phyloP scores from a whole-genome alignment of 2,113 vertebrate species.

The Scopus umbretta region DNA sequence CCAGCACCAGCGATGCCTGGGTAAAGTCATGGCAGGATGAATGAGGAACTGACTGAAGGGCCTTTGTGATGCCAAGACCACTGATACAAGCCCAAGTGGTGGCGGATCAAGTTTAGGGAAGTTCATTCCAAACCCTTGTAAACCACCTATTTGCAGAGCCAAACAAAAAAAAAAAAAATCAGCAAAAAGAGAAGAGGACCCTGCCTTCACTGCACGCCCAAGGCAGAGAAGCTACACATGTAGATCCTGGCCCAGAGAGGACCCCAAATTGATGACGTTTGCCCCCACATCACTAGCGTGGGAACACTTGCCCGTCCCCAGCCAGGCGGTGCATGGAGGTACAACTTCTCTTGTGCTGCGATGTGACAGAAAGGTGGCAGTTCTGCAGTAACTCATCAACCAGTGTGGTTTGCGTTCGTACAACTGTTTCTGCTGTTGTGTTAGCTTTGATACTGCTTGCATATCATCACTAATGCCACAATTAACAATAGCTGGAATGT shows the following conservation, averaged over 20 bases:
- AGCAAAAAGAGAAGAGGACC: background rate
- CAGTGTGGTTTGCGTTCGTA: background rate
- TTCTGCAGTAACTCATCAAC: background rate
- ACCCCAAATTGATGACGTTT: background rate
- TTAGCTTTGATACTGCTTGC: background rate
- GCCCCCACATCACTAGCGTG: background rate
- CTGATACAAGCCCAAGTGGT: background rate
- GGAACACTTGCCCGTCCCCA: background rate
- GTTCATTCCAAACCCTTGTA: background rate
- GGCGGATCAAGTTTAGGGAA: background rate
- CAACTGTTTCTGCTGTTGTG: background rate
- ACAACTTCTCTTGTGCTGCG: background rate
- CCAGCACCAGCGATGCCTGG: accelerated
- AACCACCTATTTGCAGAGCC: background rate
- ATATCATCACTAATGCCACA: background rate
- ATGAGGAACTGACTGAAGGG: background rate
- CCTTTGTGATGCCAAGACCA: background rate
- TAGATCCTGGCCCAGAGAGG: background rate
- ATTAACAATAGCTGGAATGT: background rate
- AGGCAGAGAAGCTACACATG: background rate
- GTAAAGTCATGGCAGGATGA: background rate
- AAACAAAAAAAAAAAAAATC: background rate
- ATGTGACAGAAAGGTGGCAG: background rate
- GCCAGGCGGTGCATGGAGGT: background rate
- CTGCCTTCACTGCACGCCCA: background rate